Evolutionary conservation across 2,113 vertebrate genomes (phyloP), one percentile per base, ranked within the genome.

Genomic region (Caretta caretta): DNA sequence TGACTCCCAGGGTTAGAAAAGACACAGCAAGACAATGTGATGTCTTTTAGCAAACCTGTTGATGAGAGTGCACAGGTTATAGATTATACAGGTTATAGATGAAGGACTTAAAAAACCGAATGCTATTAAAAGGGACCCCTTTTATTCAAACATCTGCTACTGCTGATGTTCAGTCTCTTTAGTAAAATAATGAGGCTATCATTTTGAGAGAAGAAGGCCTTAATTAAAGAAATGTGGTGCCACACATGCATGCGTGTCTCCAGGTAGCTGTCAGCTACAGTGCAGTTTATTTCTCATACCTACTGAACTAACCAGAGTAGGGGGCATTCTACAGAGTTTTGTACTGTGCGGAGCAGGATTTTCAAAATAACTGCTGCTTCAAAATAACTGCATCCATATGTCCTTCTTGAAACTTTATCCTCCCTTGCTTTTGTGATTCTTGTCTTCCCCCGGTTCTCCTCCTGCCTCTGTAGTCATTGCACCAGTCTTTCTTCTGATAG

Each of bases 231-330:
- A 92, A 48, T 12, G 5, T 24, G 11, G 4, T 62, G 57, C 65
- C 54, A 38, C 5, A 38, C 12, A 69, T 79, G 13, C 0, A 0
- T 50, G 22, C 56, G 35, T 9, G 9, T 84, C 48, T 93, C 65
- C 57, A 1, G 1, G 1, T 82, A 76, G 29, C n/a, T 76, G 3
- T 54, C 75, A 38, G 25, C 79, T 0, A 0, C 42, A 4, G 2
- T 51, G 10, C 35, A 20, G 16, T 72, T 38, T 72, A 72, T 72
- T 72, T 72, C 19, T 72, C n/a, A 38, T 38, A 72, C n/a, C 65
- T 72, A 38, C 65, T 72, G 35, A 72, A n/a, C 69, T 86, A n/a
- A 14, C 38, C 54, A 1, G 25, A 9, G 24, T 80, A 42, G 4
- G 2, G 87, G 86, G 80, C 85, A 38, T 83, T 56, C 24, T 87